Evolutionary conservation across 1,140 invertebrate species (phyloP), one percentile per base, ranked within the genome.

Genomic region (Hycleus phaleratus): DNA sequence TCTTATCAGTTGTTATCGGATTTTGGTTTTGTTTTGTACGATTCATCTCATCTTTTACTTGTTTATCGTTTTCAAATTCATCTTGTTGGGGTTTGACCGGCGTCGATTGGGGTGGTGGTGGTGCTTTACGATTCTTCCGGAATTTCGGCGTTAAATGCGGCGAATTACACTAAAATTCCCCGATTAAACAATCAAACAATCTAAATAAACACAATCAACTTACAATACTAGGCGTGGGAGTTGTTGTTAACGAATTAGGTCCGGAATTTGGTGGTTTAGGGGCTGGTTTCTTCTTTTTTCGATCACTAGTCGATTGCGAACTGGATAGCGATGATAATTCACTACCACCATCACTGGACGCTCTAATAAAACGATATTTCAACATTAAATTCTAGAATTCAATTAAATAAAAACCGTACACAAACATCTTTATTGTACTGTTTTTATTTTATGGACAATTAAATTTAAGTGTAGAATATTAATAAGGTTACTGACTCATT

Each of bases 251-350:
- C 46, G 72, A 72, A 65, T 63, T 68, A 7, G 49, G 49, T 26
- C 56, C 58, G 26, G 66, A 11, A 42, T 70, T 76, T 2, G 85
- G 85, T 49, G 86, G 86, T 26, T 79, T 80, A 1, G 86, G 86
- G 3, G 86, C 85, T 2, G 78, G 82, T 56, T 85, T 83, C 66
- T 86, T 87, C 66, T 87, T 87, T 42, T 81, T 75, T n/a, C 67
- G 52, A 4, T 60, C 58, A 56, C 58, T 69, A 32, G 72, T 72
- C 9, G 77, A 78, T 61, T 75, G 75, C 61, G 77, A 61, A 62
- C 73, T 75, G 1, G 70, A 66, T 8, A 73, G 49, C 2, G 73
- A 73, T 7, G 69, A 66, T n/a, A 53, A 64, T 4, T 69, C 71
- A 38, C 46, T 55, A 24, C 46, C 62, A 42, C 4, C 40, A 42